Evolutionary conservation across 2,888 invertebrate genomes (phyloP).

Genomic region (Euphydryas editha): DNA sequence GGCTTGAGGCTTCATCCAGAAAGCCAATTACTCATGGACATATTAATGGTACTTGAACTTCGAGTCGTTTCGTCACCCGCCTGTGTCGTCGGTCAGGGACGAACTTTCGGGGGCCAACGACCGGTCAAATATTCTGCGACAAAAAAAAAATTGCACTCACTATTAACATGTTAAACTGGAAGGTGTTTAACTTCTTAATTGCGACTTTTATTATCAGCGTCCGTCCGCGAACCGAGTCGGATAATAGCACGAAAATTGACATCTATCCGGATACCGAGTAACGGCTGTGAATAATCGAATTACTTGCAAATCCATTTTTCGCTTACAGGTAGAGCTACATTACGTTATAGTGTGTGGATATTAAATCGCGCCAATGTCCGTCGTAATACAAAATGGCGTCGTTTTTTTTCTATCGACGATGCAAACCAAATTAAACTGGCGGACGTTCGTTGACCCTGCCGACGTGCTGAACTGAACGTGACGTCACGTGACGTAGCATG

Average conservation of each 20-base stretch:
- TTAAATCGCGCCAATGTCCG: slow-evolving; percentile 44
- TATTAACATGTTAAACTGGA: slow-evolving; percentile 49
- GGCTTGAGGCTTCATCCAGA: slow-evolving; percentile 38
- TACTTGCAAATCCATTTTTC: slow-evolving; percentile 26
- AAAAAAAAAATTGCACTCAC: slow-evolving; percentile 66
- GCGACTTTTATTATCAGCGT: slow-evolving; percentile 32
- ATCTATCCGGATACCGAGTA: slow-evolving; percentile 20
- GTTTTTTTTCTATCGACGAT: slow-evolving; percentile 57
- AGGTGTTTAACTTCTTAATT: slow-evolving; percentile 50
- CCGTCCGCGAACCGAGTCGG: slow-evolving; percentile 19
- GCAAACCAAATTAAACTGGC: slow-evolving; percentile 77
- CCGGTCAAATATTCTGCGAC: slow-evolving; percentile 74
- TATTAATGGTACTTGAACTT: slow-evolving; percentile 38
- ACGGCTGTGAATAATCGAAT: slow-evolving; percentile 36
- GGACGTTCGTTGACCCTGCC: slow-evolving; percentile 76
- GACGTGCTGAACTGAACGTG: slow-evolving; percentile 56
- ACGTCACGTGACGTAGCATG: slow-evolving; percentile 63
- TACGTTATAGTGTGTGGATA: slow-evolving; percentile 18
- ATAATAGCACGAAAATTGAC: slow-evolving; percentile 32
- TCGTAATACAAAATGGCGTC: slow-evolving; percentile 63
- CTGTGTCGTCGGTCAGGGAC: slow-evolving; percentile 62
- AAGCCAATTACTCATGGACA: slow-evolving; percentile 45
- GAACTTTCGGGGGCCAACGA: slow-evolving; percentile 67
- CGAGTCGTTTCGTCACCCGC: slow-evolving; percentile 60
- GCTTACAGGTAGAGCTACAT: slow-evolving; percentile 28